Base-by-base conservation (phyloP, 2,888 invertebrate species). In the Muscina levida region DNA sequence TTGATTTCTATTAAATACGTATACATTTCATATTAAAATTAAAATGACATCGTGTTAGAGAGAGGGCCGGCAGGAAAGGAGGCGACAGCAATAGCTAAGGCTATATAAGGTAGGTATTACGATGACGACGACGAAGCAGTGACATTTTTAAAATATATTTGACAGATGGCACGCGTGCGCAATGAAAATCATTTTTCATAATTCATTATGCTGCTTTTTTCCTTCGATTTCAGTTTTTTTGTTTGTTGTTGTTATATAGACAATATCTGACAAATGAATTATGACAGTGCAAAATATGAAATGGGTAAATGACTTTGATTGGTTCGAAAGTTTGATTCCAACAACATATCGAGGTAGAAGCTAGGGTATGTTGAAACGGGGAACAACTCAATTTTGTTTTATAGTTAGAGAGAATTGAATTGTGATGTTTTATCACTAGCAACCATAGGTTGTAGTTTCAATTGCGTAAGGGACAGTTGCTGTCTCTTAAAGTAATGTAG, bases 81-180 rank as follows among this genome's bases (percentile, higher is more conserved):
- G 57, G 26, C 1, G 46, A 42, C 42, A 22, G 22, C 15, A 13
- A 67, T 13, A 46, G 10, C 22, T 15, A n/a, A 39, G n/a, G 26
- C 24, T 26, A 13, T 26, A 42, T 19, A 62, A 44, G 13, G 44
- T 31, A 15, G 11, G 39, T 31, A 11, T 39, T 39, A 13, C 51
- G 5, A 2, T 8, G 51, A 51, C 46, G n/a, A 10, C 2, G 39
- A 22, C 19, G 15, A 37, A 31, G 42, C 42, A 62, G 62, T 62
- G 62, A 62, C 62, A 62, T 62, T 62, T 62, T 51, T n/a, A n/a
- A 72, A 75, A 65, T 77, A 74, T 72, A 77, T 77, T 75, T 77
- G 81, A 81, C 77, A 81, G 77, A 80, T 80, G 83, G 80, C 83
- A 83, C 82, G 82, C 83, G 83, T 82, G 82, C 82, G 80, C 83